A percentile compares a stretch with the other conserved stretches of the same genome.
phyloP scores from a whole-genome alignment of 1,140 invertebrate species.

The Drosophila kohkoa region DNA sequence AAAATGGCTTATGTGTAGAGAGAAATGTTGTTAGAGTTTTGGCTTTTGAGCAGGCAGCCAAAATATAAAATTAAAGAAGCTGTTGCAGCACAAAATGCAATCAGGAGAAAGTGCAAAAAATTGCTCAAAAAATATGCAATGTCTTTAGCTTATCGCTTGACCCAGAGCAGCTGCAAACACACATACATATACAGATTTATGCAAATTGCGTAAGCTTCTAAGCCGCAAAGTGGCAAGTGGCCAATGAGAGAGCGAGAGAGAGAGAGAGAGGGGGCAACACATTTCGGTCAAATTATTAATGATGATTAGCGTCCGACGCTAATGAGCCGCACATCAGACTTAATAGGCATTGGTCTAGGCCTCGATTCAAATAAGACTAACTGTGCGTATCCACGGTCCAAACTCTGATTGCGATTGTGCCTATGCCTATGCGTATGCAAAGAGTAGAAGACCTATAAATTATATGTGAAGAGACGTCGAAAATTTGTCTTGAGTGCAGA shows the following conservation, averaged over 20 bases:
- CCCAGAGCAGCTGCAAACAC: background rate
- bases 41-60: background rate
- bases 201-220: slow-evolving; percentile 71
- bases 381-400: slow-evolving; percentile 9
- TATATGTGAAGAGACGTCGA: slow-evolving; percentile 43
- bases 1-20: slow-evolving; percentile 1
- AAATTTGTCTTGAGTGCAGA: slow-evolving; percentile 72
- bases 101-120: slow-evolving; percentile 71
- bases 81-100: slow-evolving; percentile 56
- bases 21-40: slow-evolving; percentile 3
- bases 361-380: slow-evolving; percentile 22
- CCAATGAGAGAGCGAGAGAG: background rate
- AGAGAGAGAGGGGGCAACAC: slow-evolving; percentile 6
- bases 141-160: slow-evolving; percentile 36
- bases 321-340: slow-evolving; percentile 64
- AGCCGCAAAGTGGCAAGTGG: slow-evolving; percentile 45
- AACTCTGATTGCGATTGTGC: background rate
- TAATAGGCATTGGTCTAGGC: slow-evolving; percentile 54
- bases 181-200: slow-evolving; percentile 54
- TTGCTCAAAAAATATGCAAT: slow-evolving; percentile 27
- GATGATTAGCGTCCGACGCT: slow-evolving; percentile 64
- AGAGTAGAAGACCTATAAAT: slow-evolving; percentile 57
- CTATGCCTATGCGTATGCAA: background rate
- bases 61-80: background rate
- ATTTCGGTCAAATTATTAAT: slow-evolving; percentile 70